phyloP scores from a whole-genome alignment of 2,113 vertebrate genomes.

The Xiphias gladius region DNA sequence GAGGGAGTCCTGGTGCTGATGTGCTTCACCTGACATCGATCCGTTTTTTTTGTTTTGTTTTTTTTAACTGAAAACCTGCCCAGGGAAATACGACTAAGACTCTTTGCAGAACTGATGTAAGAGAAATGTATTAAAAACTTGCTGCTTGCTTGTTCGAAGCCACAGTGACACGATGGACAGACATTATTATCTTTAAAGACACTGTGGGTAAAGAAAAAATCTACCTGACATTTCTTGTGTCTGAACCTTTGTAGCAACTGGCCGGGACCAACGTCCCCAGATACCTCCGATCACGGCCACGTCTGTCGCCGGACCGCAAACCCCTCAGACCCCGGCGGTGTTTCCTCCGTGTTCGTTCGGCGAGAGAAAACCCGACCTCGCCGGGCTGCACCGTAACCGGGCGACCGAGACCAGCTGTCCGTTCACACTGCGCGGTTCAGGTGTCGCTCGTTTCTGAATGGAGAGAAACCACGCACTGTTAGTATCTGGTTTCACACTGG shows the following conservation, averaged over 20 bases:
- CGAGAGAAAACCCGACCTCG: background rate
- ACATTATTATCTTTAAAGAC: background rate
- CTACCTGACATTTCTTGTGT: slow-evolving; percentile 13
- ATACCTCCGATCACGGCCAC: slow-evolving; percentile 43
- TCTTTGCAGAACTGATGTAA: background rate
- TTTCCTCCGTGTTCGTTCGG: slow-evolving; percentile 18
- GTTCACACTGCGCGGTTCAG: too few relatives aligned
- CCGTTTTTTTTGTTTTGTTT: background rate
- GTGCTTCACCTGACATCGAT: background rate
- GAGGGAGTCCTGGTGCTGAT: slow-evolving; percentile 19
- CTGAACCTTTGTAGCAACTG: slow-evolving; percentile 11
- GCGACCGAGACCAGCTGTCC: too few relatives aligned
- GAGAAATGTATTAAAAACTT: background rate
- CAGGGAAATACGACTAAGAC: slow-evolving; percentile 10
- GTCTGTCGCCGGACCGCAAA: slow-evolving; percentile 43
- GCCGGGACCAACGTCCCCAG: background rate
- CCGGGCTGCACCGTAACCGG: too few relatives aligned
- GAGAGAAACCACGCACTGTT: too few relatives aligned
- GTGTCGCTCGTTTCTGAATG: too few relatives aligned
- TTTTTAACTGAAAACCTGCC: slow-evolving; percentile 1
- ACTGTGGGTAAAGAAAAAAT: background rate
- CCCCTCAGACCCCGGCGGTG: slow-evolving; percentile 8
- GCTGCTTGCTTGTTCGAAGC: background rate
- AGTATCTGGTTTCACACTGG: too few relatives aligned
- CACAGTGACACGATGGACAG: too few relatives aligned